phyloP scores from a whole-genome alignment of 2,888 invertebrate species.

The Flexamia atlantica region DNA sequence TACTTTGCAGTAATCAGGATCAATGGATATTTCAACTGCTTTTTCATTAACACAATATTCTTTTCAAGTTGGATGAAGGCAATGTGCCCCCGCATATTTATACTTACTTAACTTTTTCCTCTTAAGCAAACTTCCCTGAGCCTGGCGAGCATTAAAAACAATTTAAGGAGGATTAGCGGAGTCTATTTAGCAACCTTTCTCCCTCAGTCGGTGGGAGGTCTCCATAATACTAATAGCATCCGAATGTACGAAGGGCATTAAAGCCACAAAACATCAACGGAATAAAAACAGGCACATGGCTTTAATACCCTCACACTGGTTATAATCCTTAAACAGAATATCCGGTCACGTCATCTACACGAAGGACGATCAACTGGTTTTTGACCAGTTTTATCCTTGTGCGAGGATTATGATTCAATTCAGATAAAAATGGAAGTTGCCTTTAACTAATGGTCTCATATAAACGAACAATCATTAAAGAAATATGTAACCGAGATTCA shows the following conservation, averaged over 20 bases:
- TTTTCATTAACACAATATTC: no score
- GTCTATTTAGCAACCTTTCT: slow-evolving; percentile 11
- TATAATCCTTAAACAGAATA: slow-evolving; percentile 20
- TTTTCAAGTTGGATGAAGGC: no score
- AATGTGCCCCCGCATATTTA: slow-evolving; percentile 21
- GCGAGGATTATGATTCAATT: no score
- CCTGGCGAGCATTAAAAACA: slow-evolving; percentile 34
- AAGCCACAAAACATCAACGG: slow-evolving; percentile 29
- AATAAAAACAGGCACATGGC: slow-evolving; percentile 33
- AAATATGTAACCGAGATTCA: no score
- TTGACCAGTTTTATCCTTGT: no score
- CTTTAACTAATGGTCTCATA: no score
- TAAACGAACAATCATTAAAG: no score
- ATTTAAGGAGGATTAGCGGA: slow-evolving; percentile 13
- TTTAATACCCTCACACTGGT: slow-evolving; percentile 16
- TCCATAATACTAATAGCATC: slow-evolving; percentile 26
- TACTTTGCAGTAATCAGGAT: no score
- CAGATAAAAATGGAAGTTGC: no score
- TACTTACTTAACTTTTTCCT: slow-evolving; percentile 34
- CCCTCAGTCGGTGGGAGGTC: background rate
- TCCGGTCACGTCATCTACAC: slow-evolving; percentile 14
- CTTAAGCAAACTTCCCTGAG: slow-evolving; percentile 19
- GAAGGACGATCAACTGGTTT: no score
- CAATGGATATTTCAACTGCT: no score
- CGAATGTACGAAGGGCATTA: slow-evolving; percentile 12